phyloP scores from a whole-genome alignment of 1,140 invertebrate species.

The Mesaphorura yosii region DNA sequence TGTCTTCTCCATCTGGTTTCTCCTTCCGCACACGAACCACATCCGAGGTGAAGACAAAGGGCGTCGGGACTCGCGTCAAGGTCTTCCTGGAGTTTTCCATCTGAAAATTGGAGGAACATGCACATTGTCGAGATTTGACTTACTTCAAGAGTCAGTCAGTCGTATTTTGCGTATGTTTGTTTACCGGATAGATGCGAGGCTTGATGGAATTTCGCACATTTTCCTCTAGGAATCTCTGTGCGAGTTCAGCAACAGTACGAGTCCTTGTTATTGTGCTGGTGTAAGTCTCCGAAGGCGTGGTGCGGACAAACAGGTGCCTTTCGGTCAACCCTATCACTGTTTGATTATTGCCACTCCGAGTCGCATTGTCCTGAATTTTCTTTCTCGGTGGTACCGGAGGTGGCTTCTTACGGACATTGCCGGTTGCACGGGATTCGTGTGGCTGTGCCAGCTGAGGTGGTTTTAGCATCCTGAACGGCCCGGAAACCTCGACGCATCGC shows the following conservation, averaged over 20 bases:
- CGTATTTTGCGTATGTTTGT: too few species aligned
- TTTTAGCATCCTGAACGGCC: too few species aligned
- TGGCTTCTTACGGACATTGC: too few species aligned
- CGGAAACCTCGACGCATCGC: too few species aligned
- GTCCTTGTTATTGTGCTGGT: background rate
- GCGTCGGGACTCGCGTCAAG: conserved; percentile 25
- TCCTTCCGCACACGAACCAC: background rate
- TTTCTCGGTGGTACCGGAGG: background rate
- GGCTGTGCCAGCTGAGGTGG: too few species aligned
- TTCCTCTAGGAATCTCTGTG: conserved; percentile 26
- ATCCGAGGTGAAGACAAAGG: conserved; percentile 24
- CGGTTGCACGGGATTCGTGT: too few species aligned
- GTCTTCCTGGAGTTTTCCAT: conserved; percentile 30
- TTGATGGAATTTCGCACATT: conserved; percentile 28
- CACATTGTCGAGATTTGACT: too few species aligned
- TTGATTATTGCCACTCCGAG: background rate
- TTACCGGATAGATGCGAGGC: conserved; percentile 31
- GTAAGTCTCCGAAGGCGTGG: background rate
- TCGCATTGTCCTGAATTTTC: background rate
- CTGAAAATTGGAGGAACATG: too few species aligned
- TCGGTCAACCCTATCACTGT: background rate
- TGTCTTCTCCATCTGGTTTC: background rate
- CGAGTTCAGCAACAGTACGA: conserved; percentile 12
- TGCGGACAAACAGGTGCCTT: too few species aligned
- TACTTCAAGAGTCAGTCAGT: too few species aligned